Base-by-base conservation (phyloP, 92 coral and sea anemone genomes). In the Virgularia gustaviana region DNA sequence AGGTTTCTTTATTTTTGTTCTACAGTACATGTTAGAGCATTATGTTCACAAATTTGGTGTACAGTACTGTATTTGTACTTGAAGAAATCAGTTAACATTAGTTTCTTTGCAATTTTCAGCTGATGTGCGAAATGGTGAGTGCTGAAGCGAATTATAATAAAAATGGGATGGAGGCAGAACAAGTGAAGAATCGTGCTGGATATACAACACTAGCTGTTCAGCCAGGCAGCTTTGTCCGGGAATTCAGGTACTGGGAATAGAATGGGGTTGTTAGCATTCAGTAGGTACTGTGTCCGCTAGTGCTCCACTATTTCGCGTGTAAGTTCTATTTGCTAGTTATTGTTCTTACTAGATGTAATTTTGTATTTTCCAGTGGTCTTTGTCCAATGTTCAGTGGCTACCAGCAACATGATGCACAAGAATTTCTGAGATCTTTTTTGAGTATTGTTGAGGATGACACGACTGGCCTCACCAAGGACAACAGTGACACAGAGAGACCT, bases 371-470 rank as follows among this genome's bases (percentile, higher is more conserved):
- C 36, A 94, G 99, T 85, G 81, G 67, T 18, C 57, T 85, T 30
- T 79, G 90, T 49, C 86, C 99, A 45, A 51, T 80, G 57, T 94
- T 94, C 80, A 81, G 86, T 64, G 85, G 83, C 81, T 83, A 85
- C 54, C 87, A 84, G 29, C 99, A 94, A 37, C 99, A 94, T 64
- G 99, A 94, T 74, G 92, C 99, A 19, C 99, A 94, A 62, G 99
- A 94, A 63, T 94, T 94, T 59, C 87, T 94, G 16, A 80, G 96
- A 47, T 84, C 86, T 38, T 80, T 94, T 10, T 61, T 68, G 1
- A 35, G 75, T 35, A 43, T 68, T 7, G 61, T 68, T 18, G 63
- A 81, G 84, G 62, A 88, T 77, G 71, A 83, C 68, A 36, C 82
- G 86, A 15, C 89, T 86, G 71, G 98, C 82, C 54, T 72, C 83